A percentile compares a stretch with the other conserved stretches of the same genome.
Conservation (phyloP, 2,888 invertebrate genomes). For the Cerastis leucographa region DNA sequence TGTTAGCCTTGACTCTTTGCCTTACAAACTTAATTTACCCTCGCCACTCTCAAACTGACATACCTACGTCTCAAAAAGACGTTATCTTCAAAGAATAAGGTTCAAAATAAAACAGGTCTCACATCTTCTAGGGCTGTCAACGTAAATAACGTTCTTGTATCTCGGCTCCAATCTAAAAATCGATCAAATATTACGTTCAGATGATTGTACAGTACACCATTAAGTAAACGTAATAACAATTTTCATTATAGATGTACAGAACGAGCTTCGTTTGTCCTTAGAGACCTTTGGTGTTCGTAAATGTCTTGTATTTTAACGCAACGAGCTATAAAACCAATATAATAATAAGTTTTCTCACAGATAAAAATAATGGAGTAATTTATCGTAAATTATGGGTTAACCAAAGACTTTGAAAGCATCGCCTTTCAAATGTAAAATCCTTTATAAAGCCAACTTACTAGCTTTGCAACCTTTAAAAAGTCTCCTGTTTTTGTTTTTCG, state of each 20-base stretch:
- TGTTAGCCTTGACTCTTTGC: conserved; percentile 69
- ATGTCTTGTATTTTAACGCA: conserved; percentile 42
- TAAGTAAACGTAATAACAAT: conserved; percentile 61
- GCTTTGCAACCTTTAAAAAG: neutral
- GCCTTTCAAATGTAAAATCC: neutral
- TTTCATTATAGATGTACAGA: conserved; percentile 61
- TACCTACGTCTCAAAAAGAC: conserved; percentile 33
- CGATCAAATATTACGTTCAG: conserved; percentile 62
- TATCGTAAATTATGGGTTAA: neutral
- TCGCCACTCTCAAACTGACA: conserved; percentile 31
- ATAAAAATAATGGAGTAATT: conserved; percentile 31
- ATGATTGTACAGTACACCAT: conserved; percentile 60
- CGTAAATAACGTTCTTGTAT: conserved; percentile 38
- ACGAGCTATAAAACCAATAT: conserved; percentile 30
- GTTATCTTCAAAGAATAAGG: conserved; percentile 41
- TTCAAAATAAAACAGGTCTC: conserved; percentile 27
- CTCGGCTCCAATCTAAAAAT: conserved; percentile 54
- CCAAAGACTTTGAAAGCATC: neutral
- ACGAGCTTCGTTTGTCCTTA: conserved; percentile 46
- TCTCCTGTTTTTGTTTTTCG: neutral
- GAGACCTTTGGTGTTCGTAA: conserved; percentile 42
- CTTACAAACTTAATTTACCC: conserved; percentile 59
- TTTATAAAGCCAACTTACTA: neutral
- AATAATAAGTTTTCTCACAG: conserved; percentile 24
- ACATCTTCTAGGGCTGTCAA: conserved; percentile 29